phyloP scores from a whole-genome alignment of 1,140 invertebrate genomes.

The Drosophila lacteicornis region DNA sequence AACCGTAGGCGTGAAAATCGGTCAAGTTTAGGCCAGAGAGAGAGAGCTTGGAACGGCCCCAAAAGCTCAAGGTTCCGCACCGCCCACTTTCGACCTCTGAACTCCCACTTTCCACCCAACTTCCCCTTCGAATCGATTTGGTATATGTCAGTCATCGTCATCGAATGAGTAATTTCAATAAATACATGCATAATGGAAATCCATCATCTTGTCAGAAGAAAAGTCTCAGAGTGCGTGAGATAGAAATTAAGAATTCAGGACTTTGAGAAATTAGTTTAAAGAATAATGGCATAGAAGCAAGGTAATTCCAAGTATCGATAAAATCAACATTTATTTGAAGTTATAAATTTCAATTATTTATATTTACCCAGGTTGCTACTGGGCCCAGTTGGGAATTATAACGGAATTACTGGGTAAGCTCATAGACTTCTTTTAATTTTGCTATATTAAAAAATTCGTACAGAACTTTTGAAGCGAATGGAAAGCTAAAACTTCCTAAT shows the following conservation, averaged over 20 bases:
- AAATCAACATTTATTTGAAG: too few species aligned
- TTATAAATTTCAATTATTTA: too few species aligned
- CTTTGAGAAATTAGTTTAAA: background rate
- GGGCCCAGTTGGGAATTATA: too few species aligned
- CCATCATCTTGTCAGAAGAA: constrained; percentile 28
- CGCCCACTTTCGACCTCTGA: constrained; percentile 18
- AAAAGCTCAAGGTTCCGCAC: constrained; percentile 50
- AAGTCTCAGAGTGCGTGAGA: background rate
- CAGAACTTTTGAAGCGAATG: background rate
- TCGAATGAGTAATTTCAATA: constrained; percentile 23
- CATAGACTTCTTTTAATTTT: background rate
- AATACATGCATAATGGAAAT: constrained; percentile 27
- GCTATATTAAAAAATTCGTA: too few species aligned
- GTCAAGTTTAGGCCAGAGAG: constrained; percentile 53
- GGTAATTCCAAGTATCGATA: too few species aligned
- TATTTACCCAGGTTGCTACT: too few species aligned
- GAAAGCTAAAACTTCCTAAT: background rate
- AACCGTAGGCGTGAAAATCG: constrained; percentile 47
- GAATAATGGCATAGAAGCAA: background rate
- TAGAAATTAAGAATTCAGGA: constrained; percentile 18
- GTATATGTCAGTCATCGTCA: constrained; percentile 15
- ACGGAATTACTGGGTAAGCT: too few species aligned
- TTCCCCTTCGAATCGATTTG: constrained; percentile 33
- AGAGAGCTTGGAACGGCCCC: constrained; percentile 25
- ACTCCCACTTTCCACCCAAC: constrained; percentile 22